These are phyloP conservation scores for Drosophila borborema DNA, from an alignment of 2,888 invertebrate species.

Conservation along the genomic window DNA sequence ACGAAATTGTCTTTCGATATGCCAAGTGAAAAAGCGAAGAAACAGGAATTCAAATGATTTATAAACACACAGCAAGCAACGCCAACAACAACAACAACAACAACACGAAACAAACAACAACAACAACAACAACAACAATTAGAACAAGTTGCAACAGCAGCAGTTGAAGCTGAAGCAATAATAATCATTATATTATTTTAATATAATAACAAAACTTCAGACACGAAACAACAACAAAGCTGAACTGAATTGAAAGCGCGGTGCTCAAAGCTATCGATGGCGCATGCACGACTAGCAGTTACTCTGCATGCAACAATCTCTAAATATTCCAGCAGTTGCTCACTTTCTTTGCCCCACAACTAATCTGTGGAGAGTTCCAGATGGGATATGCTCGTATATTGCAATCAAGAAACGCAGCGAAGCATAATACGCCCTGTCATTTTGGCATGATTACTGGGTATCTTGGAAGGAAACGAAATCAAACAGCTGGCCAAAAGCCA, in stretches of 20 bases:
- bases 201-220: slow-evolving; percentile 70
- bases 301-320: neutral
- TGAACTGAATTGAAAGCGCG: slow-evolving; percentile 1
- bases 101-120: slow-evolving; percentile 7
- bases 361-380: no score
- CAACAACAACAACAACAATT: slow-evolving; percentile 8
- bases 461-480: slow-evolving; percentile 23
- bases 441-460: neutral
- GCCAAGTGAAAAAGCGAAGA: slow-evolving; percentile 37
- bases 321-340: no score
- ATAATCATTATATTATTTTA: slow-evolving; percentile 71
- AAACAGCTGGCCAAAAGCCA: slow-evolving; percentile 32
- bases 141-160: slow-evolving; percentile 6
- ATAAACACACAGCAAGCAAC: slow-evolving; percentile 36
- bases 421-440: no score
- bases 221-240: slow-evolving; percentile 46
- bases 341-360: no score
- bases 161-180: slow-evolving; percentile 19
- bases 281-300: slow-evolving; percentile 5
- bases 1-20: slow-evolving; percentile 63
- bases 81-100: slow-evolving; percentile 14
- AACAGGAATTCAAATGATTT: slow-evolving; percentile 57
- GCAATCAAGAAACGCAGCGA: neutral
- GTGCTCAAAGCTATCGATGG: neutral
- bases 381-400: no score